Conservation (phyloP, 2,797 vertebrate species). For the Otus scops region DNA sequence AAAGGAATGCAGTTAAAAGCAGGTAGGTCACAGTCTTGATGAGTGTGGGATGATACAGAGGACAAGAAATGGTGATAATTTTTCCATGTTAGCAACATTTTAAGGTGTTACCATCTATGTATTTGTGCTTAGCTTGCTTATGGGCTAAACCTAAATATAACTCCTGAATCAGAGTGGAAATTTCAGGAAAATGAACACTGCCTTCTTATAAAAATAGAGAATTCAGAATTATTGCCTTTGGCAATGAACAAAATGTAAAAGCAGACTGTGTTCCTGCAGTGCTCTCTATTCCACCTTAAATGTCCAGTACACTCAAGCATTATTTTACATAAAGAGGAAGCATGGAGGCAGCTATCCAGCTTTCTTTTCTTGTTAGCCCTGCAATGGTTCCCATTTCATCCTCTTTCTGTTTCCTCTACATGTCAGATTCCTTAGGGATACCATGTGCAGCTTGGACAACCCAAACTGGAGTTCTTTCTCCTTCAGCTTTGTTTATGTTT, state of each 20-base stretch:
- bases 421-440: neutral
- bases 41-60: neutral
- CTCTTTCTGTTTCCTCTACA: neutral
- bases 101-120: neutral
- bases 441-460: neutral
- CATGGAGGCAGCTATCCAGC: neutral
- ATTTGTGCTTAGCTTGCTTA: neutral
- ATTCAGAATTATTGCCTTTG: neutral
- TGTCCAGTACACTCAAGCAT: neutral
- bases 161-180: neutral
- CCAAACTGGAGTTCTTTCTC: neutral
- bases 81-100: neutral
- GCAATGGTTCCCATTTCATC: neutral
- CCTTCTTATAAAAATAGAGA: neutral
- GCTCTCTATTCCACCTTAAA: neutral
- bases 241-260: neutral
- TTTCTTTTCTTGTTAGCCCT: neutral
- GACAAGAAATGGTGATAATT: neutral
- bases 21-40: neutral
- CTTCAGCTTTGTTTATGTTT: conserved; percentile 21
- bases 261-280: neutral
- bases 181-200: neutral
- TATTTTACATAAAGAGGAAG: neutral
- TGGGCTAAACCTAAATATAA: neutral
- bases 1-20: neutral